These are phyloP conservation scores for Eonycteris spelaea DNA, from an alignment of 2,113 vertebrate species.

Conservation along the genomic window DNA sequence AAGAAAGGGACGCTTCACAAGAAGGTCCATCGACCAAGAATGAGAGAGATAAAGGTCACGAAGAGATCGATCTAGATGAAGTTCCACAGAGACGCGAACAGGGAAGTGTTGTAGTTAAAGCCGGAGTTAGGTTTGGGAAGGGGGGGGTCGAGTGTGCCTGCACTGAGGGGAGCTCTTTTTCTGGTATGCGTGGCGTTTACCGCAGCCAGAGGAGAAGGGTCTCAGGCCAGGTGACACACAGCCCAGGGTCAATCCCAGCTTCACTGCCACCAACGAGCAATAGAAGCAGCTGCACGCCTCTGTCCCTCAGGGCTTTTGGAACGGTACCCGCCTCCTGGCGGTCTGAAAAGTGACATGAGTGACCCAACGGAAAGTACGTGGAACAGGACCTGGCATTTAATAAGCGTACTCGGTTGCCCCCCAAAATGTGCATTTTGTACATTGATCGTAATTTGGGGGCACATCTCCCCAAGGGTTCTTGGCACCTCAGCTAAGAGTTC, in stretches of 20 bases:
- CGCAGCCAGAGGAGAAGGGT: background rate
- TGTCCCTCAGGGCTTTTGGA: background rate
- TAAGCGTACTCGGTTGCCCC: background rate
- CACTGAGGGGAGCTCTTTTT: background rate
- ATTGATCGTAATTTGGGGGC: background rate
- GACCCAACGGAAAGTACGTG: too few relatives aligned
- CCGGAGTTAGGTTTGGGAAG: background rate
- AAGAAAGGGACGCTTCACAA: background rate
- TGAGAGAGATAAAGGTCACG: background rate
- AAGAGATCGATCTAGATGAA: background rate
- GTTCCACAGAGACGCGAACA: background rate
- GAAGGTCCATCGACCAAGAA: background rate
- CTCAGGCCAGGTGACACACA: background rate
- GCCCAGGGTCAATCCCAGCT: background rate
- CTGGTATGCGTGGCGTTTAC: background rate
- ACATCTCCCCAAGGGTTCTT: background rate
- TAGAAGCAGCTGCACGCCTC: background rate
- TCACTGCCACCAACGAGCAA: background rate
- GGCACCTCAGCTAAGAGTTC: background rate
- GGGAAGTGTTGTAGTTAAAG: background rate
- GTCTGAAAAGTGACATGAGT: too few relatives aligned
- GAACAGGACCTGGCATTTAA: too few relatives aligned
- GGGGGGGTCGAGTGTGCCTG: too few relatives aligned
- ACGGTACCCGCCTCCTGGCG: too few relatives aligned
- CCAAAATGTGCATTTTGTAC: background rate